A percentile compares a stretch with the other conserved stretches of the same genome.
Evolutionary conservation across 1,140 invertebrate genomes (phyloP).

Genomic region (Drosophila mojavensis): DNA sequence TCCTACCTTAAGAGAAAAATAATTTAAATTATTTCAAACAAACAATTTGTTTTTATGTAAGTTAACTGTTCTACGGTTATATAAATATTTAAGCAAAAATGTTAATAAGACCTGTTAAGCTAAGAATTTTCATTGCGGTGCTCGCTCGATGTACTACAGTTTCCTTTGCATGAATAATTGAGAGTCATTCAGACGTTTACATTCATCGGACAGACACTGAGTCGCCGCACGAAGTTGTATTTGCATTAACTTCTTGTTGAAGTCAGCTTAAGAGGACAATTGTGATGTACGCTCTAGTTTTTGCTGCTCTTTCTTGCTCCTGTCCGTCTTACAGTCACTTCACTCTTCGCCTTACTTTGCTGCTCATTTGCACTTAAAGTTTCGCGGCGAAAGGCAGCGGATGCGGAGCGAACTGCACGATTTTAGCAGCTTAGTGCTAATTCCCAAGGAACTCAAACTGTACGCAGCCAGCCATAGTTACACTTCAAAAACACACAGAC

Average conservation of each 20-base stretch:
- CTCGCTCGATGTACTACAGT: neutral
- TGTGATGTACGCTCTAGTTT: constrained; percentile 42
- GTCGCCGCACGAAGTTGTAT: constrained; percentile 8
- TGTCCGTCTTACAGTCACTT: neutral
- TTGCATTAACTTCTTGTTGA: constrained; percentile 69
- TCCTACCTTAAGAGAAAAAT: no score
- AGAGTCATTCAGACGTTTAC: neutral
- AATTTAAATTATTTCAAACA: no score
- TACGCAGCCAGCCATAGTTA: constrained; percentile 37
- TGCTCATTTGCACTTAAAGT: constrained; percentile 48
- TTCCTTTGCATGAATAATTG: constrained; percentile 27
- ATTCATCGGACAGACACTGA: neutral
- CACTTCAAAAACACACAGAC: constrained; percentile 24
- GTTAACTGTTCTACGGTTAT: no score
- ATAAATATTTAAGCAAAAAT: no score
- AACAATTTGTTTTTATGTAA: no score
- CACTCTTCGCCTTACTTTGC: constrained; percentile 2
- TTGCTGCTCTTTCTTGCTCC: constrained; percentile 15
- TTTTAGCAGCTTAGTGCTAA: constrained; percentile 71
- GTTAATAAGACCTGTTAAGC: no score
- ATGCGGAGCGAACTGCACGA: constrained; percentile 23
- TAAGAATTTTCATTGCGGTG: no score
- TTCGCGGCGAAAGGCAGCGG: constrained; percentile 15
- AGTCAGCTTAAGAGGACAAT: constrained; percentile 60
- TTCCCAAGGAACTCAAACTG: constrained; percentile 67